Conservation (phyloP, 2,113 vertebrate species). For the Castor canadensis region DNA sequence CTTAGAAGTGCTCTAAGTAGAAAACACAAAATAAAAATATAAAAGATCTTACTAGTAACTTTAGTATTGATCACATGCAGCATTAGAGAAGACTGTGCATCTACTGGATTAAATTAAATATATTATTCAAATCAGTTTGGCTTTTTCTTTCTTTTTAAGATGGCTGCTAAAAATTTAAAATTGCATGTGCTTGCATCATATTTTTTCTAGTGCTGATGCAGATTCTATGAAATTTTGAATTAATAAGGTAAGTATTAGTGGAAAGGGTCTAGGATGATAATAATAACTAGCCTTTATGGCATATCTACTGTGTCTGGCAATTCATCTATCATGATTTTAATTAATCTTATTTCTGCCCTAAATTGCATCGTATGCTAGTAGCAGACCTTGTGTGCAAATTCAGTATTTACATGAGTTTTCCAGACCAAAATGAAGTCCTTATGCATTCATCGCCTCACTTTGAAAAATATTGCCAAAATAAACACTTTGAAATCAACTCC, state of each 20-base stretch:
- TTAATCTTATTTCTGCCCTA: neutral
- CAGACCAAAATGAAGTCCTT: neutral
- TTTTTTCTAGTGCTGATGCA: neutral
- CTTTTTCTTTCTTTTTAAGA: conserved; percentile 21
- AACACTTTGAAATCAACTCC: neutral
- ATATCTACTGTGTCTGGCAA: neutral
- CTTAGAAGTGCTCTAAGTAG: neutral
- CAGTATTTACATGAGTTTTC: neutral
- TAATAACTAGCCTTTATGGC: neutral
- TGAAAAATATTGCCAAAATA: neutral
- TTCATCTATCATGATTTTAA: neutral
- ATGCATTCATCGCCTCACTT: neutral
- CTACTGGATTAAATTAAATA: neutral
- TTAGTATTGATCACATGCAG: neutral
- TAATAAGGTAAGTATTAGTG: neutral
- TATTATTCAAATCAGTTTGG: conserved; percentile 12
- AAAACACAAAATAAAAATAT: neutral
- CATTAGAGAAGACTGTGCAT: neutral
- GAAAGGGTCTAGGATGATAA: neutral
- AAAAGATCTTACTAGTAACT: conserved; percentile 5
- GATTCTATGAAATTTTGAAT: neutral
- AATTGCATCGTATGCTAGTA: neutral
- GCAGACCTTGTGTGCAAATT: neutral
- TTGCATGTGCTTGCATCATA: neutral
- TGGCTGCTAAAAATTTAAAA: conserved; percentile 10